Percentiles rank a stretch among this genome's conserved stretches.
phyloP scores from a whole-genome alignment of 2,113 vertebrate genomes.

The cat (Felis catus) region F.catus_Fca126_mat1.0 CM031427.1:31482501-31483000 shows the following conservation, averaged over 20 bases:
- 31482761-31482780: neutral
- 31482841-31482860: conserved; percentile 9
- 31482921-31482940: neutral
- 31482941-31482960: neutral
- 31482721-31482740: conserved; percentile 89
- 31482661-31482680: conserved; percentile 86
- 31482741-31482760: conserved; percentile 88
- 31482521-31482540: neutral
- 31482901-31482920: neutral
- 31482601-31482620: conserved; percentile 88
- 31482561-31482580: conserved; percentile 87
- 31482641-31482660: conserved; percentile 83
- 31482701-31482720: conserved; percentile 90
- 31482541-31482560: conserved; percentile 81
- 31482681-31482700: conserved; percentile 89
- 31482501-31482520: neutral
- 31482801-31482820: neutral
- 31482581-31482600: conserved; percentile 84
- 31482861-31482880: neutral
- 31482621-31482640: conserved; percentile 83
- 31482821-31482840: neutral
- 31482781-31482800: neutral
- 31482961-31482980: neutral
- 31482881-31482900: neutral
- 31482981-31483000: neutral